A percentile compares a stretch with the other conserved stretches of the same genome.
These are phyloP conservation scores for Melikaiella ostensackeni DNA, from an alignment of 2,888 invertebrate genomes.

Conservation along the genomic window DNA sequence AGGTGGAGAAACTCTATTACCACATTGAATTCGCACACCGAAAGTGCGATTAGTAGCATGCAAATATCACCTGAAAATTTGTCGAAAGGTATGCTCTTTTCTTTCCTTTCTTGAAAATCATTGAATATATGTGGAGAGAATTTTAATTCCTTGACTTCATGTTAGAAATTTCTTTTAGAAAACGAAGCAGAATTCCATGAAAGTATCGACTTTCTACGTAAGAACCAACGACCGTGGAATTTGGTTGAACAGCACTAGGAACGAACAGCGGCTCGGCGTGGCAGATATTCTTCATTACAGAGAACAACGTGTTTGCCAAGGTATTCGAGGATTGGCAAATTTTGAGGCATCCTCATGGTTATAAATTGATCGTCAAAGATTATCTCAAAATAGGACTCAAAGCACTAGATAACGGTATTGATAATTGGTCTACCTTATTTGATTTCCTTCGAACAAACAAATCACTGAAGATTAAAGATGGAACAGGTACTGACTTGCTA, in stretches of 20 bases:
- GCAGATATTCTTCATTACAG: neutral
- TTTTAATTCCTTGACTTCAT: too few relatives aligned
- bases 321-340: neutral
- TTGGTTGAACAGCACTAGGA: neutral
- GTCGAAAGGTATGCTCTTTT: fast-evolving
- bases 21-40: neutral
- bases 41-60: neutral
- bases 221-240: neutral
- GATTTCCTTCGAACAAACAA: too few relatives aligned
- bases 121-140: too few relatives aligned
- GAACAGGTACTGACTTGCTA: too few relatives aligned
- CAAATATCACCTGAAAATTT: neutral
- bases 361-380: neutral
- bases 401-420: neutral
- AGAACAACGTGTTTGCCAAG: neutral
- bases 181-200: neutral
- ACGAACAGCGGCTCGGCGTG: neutral
- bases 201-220: neutral
- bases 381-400: neutral
- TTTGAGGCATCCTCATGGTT: neutral
- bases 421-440: too few relatives aligned
- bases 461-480: too few relatives aligned
- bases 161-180: neutral
- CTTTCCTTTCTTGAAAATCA: neutral
- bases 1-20: neutral